Conservation (phyloP, 2,797 vertebrate species). For the Choloepus didactylus region DNA sequence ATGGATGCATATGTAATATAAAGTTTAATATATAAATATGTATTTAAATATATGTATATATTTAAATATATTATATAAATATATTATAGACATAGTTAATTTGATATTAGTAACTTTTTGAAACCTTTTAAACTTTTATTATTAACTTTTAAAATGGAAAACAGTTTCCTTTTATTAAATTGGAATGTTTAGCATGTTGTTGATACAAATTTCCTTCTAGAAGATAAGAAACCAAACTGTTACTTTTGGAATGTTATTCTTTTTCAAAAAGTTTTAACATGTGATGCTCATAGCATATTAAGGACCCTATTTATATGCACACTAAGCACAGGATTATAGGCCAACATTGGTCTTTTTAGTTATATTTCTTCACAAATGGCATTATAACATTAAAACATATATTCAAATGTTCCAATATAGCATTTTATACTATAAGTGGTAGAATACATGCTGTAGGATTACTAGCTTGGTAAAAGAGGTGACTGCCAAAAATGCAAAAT, state of each 20-base stretch:
- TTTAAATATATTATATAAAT: neutral
- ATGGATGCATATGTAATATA: neutral
- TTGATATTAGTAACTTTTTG: neutral
- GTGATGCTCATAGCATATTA: neutral
- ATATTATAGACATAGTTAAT: conserved; percentile 22
- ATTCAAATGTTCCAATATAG: neutral
- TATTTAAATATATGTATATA: neutral
- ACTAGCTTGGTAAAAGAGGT: neutral
- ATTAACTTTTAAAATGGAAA: conserved; percentile 59
- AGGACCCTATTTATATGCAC: neutral
- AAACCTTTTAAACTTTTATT: too few relatives aligned
- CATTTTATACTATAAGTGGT: neutral
- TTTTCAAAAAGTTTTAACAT: neutral
- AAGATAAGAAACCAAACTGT: conserved; percentile 24
- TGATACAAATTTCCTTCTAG: conserved; percentile 54
- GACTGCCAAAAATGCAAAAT: neutral
- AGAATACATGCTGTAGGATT: neutral
- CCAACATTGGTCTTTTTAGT: neutral
- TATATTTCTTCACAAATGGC: neutral
- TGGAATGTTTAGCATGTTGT: neutral
- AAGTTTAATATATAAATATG: neutral
- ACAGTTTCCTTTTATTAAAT: conserved; percentile 30
- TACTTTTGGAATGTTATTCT: neutral
- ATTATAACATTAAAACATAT: neutral
- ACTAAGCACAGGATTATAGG: neutral